These are phyloP conservation scores for Ctenomys sociabilis DNA, from an alignment of 2,113 vertebrate genomes.

Conservation along the genomic window DNA sequence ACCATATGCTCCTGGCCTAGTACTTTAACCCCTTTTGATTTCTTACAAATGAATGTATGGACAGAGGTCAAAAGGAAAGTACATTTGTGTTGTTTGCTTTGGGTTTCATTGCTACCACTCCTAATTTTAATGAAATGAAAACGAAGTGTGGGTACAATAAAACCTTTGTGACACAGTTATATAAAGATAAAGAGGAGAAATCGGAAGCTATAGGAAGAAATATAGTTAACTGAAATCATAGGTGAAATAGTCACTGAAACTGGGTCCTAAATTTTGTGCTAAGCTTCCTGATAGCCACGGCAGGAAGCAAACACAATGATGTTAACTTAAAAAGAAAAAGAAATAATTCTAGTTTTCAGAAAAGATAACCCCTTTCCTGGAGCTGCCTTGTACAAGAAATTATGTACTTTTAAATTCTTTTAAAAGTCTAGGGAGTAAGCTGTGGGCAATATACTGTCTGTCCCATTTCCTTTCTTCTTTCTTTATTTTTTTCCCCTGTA, in stretches of 20 bases:
- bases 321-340: not conserved
- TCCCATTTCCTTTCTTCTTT: not conserved
- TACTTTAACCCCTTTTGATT: not conserved
- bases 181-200: constrained; percentile 69
- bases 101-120: constrained; percentile 63
- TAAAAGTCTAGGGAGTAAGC: not conserved
- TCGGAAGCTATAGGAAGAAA: constrained; percentile 37
- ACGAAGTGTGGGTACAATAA: constrained; percentile 53
- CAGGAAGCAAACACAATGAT: constrained; percentile 46
- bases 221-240: constrained; percentile 7
- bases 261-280: constrained; percentile 28
- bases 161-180: not conserved
- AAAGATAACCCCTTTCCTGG: constrained; percentile 10
- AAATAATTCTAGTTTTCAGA: not conserved
- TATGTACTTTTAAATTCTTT: not conserved
- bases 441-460: not conserved
- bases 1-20: not conserved
- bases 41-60: not conserved
- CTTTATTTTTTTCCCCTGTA: too few species aligned
- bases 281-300: constrained; percentile 71
- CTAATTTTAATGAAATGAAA: constrained; percentile 65
- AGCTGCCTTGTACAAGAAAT: constrained; percentile 25
- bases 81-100: constrained; percentile 30
- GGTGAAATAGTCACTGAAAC: constrained; percentile 41
- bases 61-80: not conserved